phyloP scores from a whole-genome alignment of 2,888 invertebrate species.

The Stenodema calcarata region DNA sequence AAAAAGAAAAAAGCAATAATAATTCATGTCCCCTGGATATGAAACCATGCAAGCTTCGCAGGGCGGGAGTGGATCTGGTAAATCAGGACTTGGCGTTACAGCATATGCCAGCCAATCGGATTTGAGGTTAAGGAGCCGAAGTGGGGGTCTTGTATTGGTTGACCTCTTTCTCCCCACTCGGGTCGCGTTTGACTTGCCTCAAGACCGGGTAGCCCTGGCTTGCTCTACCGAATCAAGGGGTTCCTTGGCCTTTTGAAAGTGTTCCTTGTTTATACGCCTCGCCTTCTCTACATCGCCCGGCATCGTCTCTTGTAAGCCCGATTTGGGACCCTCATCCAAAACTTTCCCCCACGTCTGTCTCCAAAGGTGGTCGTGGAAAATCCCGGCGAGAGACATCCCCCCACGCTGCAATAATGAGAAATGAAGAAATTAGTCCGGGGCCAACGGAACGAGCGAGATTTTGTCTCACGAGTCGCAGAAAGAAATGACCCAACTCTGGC shows the following conservation, averaged over 20 bases:
- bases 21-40: not conserved
- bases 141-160: conserved; percentile 21
- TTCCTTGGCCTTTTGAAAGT: conserved; percentile 20
- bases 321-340: not conserved
- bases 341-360: not conserved
- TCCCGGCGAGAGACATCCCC: not conserved
- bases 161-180: conserved; percentile 26
- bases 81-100: conserved; percentile 14
- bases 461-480: not conserved
- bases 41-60: not conserved
- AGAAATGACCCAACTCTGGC: not conserved
- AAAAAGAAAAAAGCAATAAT: not conserved
- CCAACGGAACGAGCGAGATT: not conserved
- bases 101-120: conserved; percentile 43
- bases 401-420: not conserved
- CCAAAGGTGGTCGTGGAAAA: not conserved
- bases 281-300: not conserved
- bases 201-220: not conserved
- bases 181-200: not conserved
- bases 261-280: conserved; percentile 18
- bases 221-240: not conserved
- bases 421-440: not conserved
- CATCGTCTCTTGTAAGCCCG: not conserved
- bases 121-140: conserved; percentile 30
- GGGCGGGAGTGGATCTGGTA: not conserved